phyloP scores from a whole-genome alignment of 2,888 invertebrate genomes.

The Crocallis elinguaria region DNA sequence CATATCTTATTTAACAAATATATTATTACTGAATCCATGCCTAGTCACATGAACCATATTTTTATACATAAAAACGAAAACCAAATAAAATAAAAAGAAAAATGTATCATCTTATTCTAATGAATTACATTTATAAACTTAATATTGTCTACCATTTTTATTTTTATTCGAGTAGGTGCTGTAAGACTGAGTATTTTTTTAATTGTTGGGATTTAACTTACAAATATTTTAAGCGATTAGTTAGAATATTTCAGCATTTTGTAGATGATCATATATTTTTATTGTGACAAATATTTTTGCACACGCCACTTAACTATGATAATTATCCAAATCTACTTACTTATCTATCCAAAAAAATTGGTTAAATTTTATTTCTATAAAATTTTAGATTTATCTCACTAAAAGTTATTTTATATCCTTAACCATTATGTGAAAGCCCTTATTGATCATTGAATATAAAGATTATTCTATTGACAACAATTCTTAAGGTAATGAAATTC shows the following conservation, averaged over 20 bases:
- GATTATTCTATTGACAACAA: too few species aligned
- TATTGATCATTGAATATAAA: too few species aligned
- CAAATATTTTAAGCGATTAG: constrained; percentile 27
- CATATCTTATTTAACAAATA: too few species aligned
- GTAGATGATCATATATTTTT: constrained; percentile 1
- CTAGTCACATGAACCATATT: constrained; percentile 48
- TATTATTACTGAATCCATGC: too few species aligned
- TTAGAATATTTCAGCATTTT: constrained; percentile 31
- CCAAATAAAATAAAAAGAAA: constrained; percentile 24
- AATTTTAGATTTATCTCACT: too few species aligned
- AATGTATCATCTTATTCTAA: background rate
- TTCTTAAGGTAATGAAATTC: too few species aligned
- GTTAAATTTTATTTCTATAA: background rate
- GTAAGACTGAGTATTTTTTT: constrained; percentile 52
- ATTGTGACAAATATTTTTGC: background rate
- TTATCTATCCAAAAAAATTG: background rate
- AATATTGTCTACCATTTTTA: constrained; percentile 35
- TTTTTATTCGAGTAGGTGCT: constrained; percentile 35
- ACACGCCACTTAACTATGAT: background rate
- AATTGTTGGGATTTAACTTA: constrained; percentile 35
- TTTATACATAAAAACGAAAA: constrained; percentile 25
- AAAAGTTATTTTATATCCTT: too few species aligned
- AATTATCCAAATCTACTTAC: background rate
- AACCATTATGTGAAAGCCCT: too few species aligned
- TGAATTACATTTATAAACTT: constrained; percentile 28